Base-by-base conservation (phyloP, 2,113 vertebrate genomes). In the Austrofundulus limnaeus region DNA sequence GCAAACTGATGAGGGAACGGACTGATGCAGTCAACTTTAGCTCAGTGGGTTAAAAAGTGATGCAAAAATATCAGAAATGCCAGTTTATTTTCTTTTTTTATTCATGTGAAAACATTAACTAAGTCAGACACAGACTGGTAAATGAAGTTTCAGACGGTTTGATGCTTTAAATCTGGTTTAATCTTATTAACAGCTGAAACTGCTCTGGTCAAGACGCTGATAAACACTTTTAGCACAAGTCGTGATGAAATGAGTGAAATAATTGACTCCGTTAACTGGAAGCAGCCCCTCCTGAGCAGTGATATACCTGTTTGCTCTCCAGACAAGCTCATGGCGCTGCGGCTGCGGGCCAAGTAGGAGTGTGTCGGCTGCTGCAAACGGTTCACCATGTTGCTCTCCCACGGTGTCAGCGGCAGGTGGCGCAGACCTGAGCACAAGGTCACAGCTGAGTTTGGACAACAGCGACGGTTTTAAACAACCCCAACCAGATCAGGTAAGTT, bases 291-390 rank as follows among this genome's bases (percentile, higher is more conserved):
- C 16, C 23, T 49, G 46, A n/a, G 12, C 4, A 9, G 8, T 14
- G n/a, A n/a, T 51, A 41, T 96, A 99, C 97, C 96, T 93, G 94
- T 61, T 74, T 87, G 81, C 13, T 98, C 95, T 92, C 95, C 96
- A 76, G 94, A 94, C 89, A 99, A 89, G 31, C 95, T 95, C 67
- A 95, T 93, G 53, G 94, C 94, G 70, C 97, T 98, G 90, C 95
- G 94, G 83, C 97, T 99, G 48, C 97, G 92, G 75, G 96, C 97
- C 94, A 99, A 90, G 89, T 96, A 98, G 9, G 97, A 97, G 86
- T 98, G 97, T 10, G 97, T 98, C 65, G 97, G 97, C 87, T 88
- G 96, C 93, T 95, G 93, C 61, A 99, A 94, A 73, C 97, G 95
- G 91, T 87, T 96, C 83, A 99, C 94, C 72, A 98, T 83, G 54